Evolutionary conservation across 1,140 invertebrate species (phyloP).

Genomic region (Eueides isabella): DNA sequence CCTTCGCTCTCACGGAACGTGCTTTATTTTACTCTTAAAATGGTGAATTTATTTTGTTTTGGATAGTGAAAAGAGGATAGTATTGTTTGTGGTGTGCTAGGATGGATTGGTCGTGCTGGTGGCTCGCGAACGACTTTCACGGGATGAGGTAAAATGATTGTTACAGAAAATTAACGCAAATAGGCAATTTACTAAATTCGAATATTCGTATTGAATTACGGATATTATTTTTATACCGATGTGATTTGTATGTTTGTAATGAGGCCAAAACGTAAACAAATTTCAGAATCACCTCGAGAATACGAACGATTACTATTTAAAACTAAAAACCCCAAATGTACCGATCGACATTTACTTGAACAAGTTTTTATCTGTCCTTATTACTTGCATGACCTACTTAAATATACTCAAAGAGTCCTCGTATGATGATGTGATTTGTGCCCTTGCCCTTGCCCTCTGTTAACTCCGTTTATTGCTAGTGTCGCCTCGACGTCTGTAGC

Average conservation of each 20-base stretch:
- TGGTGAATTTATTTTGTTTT: slow-evolving; percentile 3
- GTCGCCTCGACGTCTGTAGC: slow-evolving; percentile 4
- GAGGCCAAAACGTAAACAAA: background rate
- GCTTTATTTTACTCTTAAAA: background rate
- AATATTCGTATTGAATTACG: background rate
- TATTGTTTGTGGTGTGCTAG: slow-evolving; percentile 6
- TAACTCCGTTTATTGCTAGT: slow-evolving; percentile 9
- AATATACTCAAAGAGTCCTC: background rate
- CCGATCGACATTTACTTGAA: background rate
- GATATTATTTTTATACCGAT: background rate
- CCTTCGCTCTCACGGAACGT: slow-evolving; percentile 33
- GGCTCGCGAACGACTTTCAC: slow-evolving; percentile 22
- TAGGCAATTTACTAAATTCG: background rate
- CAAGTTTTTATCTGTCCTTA: background rate
- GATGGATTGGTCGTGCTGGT: slow-evolving; percentile 30
- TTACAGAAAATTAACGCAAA: background rate
- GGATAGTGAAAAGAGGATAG: background rate
- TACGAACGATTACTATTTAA: background rate
- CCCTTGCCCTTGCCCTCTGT: slow-evolving; percentile 27
- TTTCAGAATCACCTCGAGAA: background rate
- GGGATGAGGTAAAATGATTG: slow-evolving; percentile 24
- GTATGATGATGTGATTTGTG: slow-evolving; percentile 1
- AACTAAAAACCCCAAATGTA: background rate
- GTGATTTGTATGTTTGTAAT: background rate
- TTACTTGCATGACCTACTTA: background rate